Base-by-base conservation (phyloP, 1,140 invertebrate genomes). In the Apolygus lucorum region DNA sequence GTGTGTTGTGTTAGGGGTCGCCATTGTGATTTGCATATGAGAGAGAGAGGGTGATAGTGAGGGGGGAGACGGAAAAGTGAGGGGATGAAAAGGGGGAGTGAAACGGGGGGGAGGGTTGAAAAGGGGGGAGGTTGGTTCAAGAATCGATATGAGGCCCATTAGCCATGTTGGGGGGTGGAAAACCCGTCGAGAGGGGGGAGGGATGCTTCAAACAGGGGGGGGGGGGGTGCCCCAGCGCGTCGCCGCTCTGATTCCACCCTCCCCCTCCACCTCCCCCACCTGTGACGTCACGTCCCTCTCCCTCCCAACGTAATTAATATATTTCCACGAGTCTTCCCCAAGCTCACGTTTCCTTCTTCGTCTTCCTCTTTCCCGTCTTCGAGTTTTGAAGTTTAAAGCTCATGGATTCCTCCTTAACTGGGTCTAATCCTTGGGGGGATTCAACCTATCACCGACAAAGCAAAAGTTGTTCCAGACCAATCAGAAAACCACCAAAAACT, bases 1-100 rank as follows among this genome's bases (percentile, higher is more conserved):
- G 42, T 62, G 69, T 63, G 63, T 64, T 42, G 49, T 67, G 64
- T 66, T 66, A 66, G 64, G 64, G 70, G 70, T 71, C 70, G 70
- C 70, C 70, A 71, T 71, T 71, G 64, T 63, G 70, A 71, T 71
- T 71, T 71, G 70, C 70, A 71, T 71, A 71, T 68, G 70, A 25
- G 66, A 49, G 66, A 24, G 62, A 28, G 27, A 28, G 42, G 22
- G 59, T 21, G 54, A 34, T n/a, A 34, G 64, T 28, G 64, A 21
- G 64, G 27, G n/a, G 64, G 26, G 2, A 1, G 17, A 28, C 64
- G 17, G 64, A 21, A 42, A 42, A 42, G 17, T 17, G 34, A 42
- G 34, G 34, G 4, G 34, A 42, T 8, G 34, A 42, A 42, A 42
- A 17, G 34, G 34, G 4, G 4, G 34, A 4, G 17, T 8, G 17